Percentiles rank a stretch among this genome's conserved stretches.
Evolutionary conservation across 2,113 vertebrate genomes (phyloP).

Genomic region (Heterotilapia buettikoferi): DNA sequence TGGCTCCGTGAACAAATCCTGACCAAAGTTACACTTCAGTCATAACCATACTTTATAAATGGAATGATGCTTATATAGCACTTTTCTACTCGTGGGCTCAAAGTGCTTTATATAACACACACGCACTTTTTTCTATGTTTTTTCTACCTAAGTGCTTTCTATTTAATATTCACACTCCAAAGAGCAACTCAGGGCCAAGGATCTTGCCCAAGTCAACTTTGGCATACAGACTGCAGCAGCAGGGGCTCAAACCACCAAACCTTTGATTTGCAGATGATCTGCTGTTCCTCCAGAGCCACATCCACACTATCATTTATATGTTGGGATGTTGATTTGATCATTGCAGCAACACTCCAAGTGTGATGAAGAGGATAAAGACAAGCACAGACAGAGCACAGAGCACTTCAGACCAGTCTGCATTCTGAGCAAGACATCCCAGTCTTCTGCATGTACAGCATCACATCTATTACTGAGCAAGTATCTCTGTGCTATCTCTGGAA

Average conservation of each 20-base stretch:
- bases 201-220: not conserved
- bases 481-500: not conserved
- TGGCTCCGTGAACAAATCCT: not conserved
- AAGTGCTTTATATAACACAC: not conserved
- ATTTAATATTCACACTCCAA: not conserved
- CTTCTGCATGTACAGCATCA: not conserved
- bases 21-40: not conserved
- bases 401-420: not conserved
- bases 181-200: not conserved
- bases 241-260: not conserved
- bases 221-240: not conserved
- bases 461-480: not conserved
- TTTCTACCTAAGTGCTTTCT: not conserved
- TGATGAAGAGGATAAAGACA: not conserved
- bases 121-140: not conserved
- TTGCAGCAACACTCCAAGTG: slow-evolving; percentile 21
- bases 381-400: not conserved
- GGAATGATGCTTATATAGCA: not conserved
- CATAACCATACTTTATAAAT: not conserved
- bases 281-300: not conserved
- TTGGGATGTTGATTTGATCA: not conserved
- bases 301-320: not conserved
- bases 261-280: not conserved
- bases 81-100: not conserved
- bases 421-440: not conserved